phyloP scores from a whole-genome alignment of 2,797 vertebrate species.

The Heliangelus exortis region DNA sequence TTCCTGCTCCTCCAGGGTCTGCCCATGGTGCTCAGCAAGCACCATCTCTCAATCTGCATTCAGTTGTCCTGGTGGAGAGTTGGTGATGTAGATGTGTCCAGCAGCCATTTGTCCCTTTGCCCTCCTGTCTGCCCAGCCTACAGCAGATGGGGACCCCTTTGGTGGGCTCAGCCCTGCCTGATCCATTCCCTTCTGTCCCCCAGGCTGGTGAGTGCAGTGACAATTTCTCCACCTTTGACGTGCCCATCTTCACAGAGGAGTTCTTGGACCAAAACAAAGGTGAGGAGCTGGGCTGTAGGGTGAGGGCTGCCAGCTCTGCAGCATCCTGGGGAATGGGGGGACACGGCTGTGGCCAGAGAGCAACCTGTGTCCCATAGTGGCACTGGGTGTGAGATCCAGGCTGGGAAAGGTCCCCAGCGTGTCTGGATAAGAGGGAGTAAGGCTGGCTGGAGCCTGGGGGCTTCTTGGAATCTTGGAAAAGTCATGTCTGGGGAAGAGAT shows the following conservation, averaged over 20 bases:
- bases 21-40: too few species aligned
- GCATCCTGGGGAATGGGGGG: too few species aligned
- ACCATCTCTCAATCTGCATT: too few species aligned
- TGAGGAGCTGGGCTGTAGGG: constrained; percentile 37
- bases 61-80: too few species aligned
- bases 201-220: constrained; percentile 83
- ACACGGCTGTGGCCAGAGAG: not conserved
- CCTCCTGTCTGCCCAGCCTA: not conserved
- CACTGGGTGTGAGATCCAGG: rapidly evolving
- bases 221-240: constrained; percentile 87
- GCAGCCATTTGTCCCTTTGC: too few species aligned
- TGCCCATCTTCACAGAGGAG: constrained; percentile 98
- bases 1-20: too few species aligned
- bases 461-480: not conserved
- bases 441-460: not conserved
- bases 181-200: rapidly evolving
- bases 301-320: rapidly evolving
- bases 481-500: rapidly evolving
- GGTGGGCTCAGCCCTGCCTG: not conserved
- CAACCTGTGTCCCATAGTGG: rapidly evolving
- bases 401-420: not conserved
- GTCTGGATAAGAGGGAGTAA: rapidly evolving
- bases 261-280: constrained; percentile 99
- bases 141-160: not conserved
- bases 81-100: too few species aligned